Evolutionary conservation across 53 echinoderm and acorn worm species (phyloP).

Genomic region (Crossaster papposus): DNA sequence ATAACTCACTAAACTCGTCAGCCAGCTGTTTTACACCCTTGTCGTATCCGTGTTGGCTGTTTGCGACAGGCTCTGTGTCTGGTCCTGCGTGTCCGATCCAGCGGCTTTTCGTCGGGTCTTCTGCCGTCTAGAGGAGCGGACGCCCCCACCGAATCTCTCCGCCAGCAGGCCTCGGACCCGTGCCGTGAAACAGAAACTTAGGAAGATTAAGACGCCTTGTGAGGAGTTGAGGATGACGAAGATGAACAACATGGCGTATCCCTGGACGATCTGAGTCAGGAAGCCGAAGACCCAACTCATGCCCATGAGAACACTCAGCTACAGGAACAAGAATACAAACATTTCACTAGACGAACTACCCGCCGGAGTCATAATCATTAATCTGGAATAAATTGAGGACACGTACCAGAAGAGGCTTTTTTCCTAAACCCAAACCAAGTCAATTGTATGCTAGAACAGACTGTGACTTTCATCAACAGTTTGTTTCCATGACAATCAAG

Average conservation of each 20-base stretch:
- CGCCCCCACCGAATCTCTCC: background rate
- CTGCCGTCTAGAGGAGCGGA: background rate
- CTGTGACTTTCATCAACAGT: no score
- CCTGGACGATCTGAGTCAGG: constrained; percentile 16
- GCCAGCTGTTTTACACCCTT: no score
- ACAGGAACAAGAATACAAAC: background rate
- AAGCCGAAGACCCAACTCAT: constrained; percentile 36
- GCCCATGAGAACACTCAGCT: constrained; percentile 48
- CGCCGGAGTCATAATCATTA: no score
- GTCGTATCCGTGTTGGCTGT: constrained; percentile 1
- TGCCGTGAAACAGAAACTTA: constrained; percentile 36
- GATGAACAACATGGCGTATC: constrained; percentile 37
- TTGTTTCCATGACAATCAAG: no score
- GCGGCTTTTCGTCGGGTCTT: background rate
- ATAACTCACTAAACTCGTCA: no score
- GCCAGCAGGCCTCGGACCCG: constrained; percentile 5
- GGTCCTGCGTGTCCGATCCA: background rate
- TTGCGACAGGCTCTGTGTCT: background rate
- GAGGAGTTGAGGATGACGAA: constrained; percentile 53
- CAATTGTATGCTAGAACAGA: no score
- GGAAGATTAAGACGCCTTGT: constrained; percentile 53
- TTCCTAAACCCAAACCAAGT: no score
- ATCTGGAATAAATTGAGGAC: no score
- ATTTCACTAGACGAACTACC: no score
- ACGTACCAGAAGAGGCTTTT: no score